Evolutionary conservation across 2,113 vertebrate species (phyloP).

Genomic region (Ictidomys tridecemlineatus): DNA sequence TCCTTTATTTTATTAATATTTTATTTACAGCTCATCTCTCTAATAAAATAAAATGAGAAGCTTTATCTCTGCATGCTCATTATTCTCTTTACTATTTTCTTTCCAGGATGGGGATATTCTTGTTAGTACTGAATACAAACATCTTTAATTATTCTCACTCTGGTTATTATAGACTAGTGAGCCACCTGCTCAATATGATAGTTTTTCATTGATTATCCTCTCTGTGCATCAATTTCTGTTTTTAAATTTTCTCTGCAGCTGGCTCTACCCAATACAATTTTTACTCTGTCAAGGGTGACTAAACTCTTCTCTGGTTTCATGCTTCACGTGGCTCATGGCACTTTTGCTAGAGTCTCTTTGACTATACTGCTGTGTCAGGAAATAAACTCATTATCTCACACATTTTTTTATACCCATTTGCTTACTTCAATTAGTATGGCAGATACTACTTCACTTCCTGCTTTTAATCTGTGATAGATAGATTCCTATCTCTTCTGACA

Average conservation of each 20-base stretch:
- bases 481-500: background rate
- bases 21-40: background rate
- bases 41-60: constrained; percentile 26
- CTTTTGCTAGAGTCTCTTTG: background rate
- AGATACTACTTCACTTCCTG: background rate
- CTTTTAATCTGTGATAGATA: background rate
- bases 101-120: background rate
- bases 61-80: background rate
- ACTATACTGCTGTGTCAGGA: background rate
- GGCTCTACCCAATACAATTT: background rate
- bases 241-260: constrained; percentile 1
- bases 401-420: background rate
- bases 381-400: background rate
- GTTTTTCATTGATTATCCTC: background rate
- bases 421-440: background rate
- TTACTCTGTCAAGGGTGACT: background rate
- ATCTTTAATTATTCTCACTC: constrained; percentile 16
- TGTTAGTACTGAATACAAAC: constrained; percentile 1
- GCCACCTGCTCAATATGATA: background rate
- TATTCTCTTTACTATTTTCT: background rate
- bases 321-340: background rate
- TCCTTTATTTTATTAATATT: constrained; percentile 16
- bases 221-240: background rate
- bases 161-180: background rate
- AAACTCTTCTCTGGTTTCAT: background rate